Base-by-base conservation (phyloP, 2,888 invertebrate species). In the Dorcus hopei region DNA sequence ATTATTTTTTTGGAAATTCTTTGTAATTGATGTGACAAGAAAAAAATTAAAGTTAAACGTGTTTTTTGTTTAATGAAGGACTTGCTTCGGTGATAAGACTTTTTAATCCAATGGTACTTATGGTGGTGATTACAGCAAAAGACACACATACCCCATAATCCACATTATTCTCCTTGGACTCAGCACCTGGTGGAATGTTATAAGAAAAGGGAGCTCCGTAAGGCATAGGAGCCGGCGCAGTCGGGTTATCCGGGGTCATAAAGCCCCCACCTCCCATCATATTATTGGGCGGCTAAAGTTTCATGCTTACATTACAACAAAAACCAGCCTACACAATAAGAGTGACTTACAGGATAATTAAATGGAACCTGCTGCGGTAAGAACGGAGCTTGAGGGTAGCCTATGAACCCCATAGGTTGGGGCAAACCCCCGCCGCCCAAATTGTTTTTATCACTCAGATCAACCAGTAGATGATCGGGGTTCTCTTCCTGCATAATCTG, bases 401-500 rank as follows among this genome's bases (percentile, higher is more conserved):
- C 93, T 65, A 91, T 87, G 74, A 94, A 94, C 0, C 93, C 93
- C 55, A 87, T 85, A 38, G 90, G 89, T 62, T 87, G 86, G 4
- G 91, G 89, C 4, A 85, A 83, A 2, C 83, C 81, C 11, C 65
- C 76, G 73, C 16, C 80, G 47, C 80, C 83, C 61, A 83, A 78
- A 78, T 87, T 86, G 70, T 88, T 88, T 57, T 80, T 80, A 65
- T 81, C 81, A 5, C 81, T 80, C 54, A 88, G 81, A 73, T 89
- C 90, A 62, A 91, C 87, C 57, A 91, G 77, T 72, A 89, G 75
- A 2, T 87, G 86, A 73, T 90, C 89, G 43, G 82, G 81, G 65
- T 48, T 81, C 60, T 90, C 91, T 65, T 90, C 90, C 64, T 88
- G 84, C 89, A 95, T 90, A 7, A 95, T 85, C 79, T 93, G 90